Percentiles rank a stretch among this genome's conserved stretches.
phyloP scores from a whole-genome alignment of 2,888 invertebrate genomes.

The Lithophane semibrunnea region DNA sequence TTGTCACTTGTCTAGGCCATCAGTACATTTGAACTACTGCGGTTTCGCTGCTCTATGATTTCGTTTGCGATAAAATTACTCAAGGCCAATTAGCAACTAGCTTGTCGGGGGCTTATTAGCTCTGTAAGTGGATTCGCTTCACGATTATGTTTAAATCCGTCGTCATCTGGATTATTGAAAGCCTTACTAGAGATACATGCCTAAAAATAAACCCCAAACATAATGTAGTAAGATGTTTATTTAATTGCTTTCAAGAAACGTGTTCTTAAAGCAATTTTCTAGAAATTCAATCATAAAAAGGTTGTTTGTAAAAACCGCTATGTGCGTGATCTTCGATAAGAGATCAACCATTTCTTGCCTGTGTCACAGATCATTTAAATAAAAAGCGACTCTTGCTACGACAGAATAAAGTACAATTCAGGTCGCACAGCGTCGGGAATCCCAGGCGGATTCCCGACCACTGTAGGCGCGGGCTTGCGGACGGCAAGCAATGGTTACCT shows the following conservation, averaged over 20 bases:
- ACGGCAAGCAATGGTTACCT: too few relatives aligned
- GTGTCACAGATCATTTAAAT: too few relatives aligned
- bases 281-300: background rate
- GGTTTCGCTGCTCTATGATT: too few relatives aligned
- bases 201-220: background rate
- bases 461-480: too few relatives aligned
- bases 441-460: too few relatives aligned
- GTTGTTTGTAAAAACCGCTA: background rate
- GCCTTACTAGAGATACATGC: background rate
- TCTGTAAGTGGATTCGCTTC: constrained; percentile 34
- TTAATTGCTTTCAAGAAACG: background rate
- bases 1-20: too few relatives aligned
- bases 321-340: background rate
- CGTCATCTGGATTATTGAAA: constrained; percentile 44
- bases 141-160: constrained; percentile 3
- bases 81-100: constrained; percentile 37
- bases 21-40: too few relatives aligned
- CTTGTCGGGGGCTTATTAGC: constrained; percentile 23
- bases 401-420: too few relatives aligned
- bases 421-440: too few relatives aligned
- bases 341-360: background rate
- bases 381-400: too few relatives aligned
- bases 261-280: background rate
- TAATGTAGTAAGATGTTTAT: background rate
- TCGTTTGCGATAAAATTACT: constrained; percentile 36